phyloP scores from a whole-genome alignment of 2,888 invertebrate genomes.

The Pediacus dermestoides region DNA sequence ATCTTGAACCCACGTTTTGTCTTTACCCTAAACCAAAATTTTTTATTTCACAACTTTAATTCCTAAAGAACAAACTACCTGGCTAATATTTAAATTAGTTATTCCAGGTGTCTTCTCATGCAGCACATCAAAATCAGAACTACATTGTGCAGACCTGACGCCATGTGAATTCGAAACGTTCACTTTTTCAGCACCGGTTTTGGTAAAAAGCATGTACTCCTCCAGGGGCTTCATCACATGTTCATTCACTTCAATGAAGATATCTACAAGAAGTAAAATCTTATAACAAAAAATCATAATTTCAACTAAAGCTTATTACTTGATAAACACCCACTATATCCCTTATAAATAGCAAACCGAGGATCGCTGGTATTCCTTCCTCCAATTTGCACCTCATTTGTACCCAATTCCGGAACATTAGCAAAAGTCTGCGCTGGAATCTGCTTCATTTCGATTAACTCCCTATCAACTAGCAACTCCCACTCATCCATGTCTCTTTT shows the following conservation, averaged over 20 bases:
- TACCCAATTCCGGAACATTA: constrained; percentile 65
- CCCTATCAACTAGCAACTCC: constrained; percentile 70
- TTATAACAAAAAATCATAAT: constrained; percentile 1
- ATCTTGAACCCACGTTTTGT: constrained; percentile 81
- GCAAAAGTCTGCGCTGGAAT: constrained; percentile 66
- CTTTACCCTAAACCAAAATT: constrained; percentile 58
- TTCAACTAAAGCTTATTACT: constrained; percentile 65
- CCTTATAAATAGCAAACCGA: constrained; percentile 76
- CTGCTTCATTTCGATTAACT: constrained; percentile 66
- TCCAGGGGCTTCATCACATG: constrained; percentile 87
- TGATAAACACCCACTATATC: constrained; percentile 85
- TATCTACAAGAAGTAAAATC: constrained; percentile 57
- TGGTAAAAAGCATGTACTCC: constrained; percentile 89
- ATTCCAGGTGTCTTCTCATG: constrained; percentile 58
- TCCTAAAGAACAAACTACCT: constrained; percentile 47
- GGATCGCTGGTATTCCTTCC: constrained; percentile 82
- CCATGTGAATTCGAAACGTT: constrained; percentile 85
- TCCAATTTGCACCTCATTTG: constrained; percentile 82
- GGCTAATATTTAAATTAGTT: constrained; percentile 56
- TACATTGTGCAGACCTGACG: constrained; percentile 81
- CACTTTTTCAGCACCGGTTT: constrained; percentile 77
- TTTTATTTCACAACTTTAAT: constrained; percentile 16
- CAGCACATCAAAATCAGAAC: constrained; percentile 67
- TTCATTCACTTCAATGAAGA: constrained; percentile 79
- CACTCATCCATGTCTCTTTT: constrained; percentile 69